Base-by-base conservation (phyloP, 2,888 invertebrate genomes). In the Crossocerus cetratus region DNA sequence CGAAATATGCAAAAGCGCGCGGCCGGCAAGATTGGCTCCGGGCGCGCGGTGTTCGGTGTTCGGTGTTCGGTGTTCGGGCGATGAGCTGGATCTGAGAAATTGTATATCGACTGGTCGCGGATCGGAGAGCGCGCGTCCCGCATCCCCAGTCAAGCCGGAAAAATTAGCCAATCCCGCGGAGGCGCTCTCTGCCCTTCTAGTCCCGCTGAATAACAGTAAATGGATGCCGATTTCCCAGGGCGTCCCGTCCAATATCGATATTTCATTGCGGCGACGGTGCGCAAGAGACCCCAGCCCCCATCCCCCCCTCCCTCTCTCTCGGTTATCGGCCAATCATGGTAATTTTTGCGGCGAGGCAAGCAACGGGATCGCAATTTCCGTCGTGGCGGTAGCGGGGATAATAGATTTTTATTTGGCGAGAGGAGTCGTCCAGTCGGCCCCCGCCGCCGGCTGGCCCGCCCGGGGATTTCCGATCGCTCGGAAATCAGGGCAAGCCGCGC, bases 131-230 rank as follows among this genome's bases (percentile, higher is more conserved):
- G 60, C 56, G 49, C 60, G 32, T 53, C 45, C 8, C 42, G 68
- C 56, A 54, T 68, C 63, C 55, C 63, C 23, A 65, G 66, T 66
- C 66, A 63, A 70, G 60, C 49, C 68, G 65, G 75, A 82, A 82
- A 84, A 81, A 83, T 81, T 84, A 80, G 77, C 77, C 84, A 78
- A 83, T 83, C 83, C 82, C 76, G 76, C 65, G 73, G 65, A 65
- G 71, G 74, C n/a, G n/a, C 79, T 85, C 82, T 85, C 83, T 81
- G 68, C 60, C 11, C 32, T 32, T 8, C 32, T 32, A 32, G 32
- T 8, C 54, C 60, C 66, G 64, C 60, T 71, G 77, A 76, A 78
- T 63, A 74, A 78, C 63, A 70, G 63, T 73, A 71, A 80, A 81
- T 72, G 80, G 74, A 72, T 74, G 68, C 77, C 64, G 55, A 55